Base-by-base conservation (phyloP, 1,140 invertebrate species). In the Euschistus heros region DNA sequence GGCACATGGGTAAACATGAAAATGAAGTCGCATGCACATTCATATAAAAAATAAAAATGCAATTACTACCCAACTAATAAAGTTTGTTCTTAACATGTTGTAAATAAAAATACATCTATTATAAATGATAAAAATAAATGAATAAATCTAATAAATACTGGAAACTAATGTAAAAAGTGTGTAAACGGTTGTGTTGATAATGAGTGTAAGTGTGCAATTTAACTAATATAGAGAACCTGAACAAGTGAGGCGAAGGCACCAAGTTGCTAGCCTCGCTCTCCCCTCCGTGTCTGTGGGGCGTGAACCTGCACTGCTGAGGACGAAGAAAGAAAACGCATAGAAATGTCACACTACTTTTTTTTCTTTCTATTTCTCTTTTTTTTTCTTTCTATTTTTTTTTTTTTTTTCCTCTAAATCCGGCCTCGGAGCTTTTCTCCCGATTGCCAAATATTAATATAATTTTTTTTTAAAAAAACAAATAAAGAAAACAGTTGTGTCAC, bases 261-360 rank as follows among this genome's bases (percentile, higher is more conserved):
- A 20, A 37, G 47, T 20, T 22, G 47, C 47, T 50, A 50, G 47
- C 47, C 47, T 50, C 47, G 47, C 47, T 50, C 47, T 50, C 47
- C 47, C 47, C 47, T 18, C 22, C 47, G 47, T 6, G n/a, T 18
- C n/a, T 20, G 47, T 50, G 22, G 47, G 47, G 47, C 47, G 47
- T 50, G 47, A 50, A 67, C 59, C 61, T 69, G 66, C 68, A 20
- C 47, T 64, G 68, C 68, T 69, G 68, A 30, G 65, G 67, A 69
- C 57, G 64, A 63, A 65, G 64, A 68, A 68, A 69, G 68, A 66
- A 69, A 67, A 69, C 64, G 66, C 66, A 67, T 67, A 67, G 63
- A 65, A 64, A 67, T n/a, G 44, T 57, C 55, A 64, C 55, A 64
- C 65, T 6, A 18, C 22, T 20, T 6, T 14, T 50, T 50, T 50